Percentiles rank a stretch among this genome's conserved stretches.
Evolutionary conservation across 2,888 invertebrate genomes (phyloP).

Genomic region (Drosophila neonasuta): DNA sequence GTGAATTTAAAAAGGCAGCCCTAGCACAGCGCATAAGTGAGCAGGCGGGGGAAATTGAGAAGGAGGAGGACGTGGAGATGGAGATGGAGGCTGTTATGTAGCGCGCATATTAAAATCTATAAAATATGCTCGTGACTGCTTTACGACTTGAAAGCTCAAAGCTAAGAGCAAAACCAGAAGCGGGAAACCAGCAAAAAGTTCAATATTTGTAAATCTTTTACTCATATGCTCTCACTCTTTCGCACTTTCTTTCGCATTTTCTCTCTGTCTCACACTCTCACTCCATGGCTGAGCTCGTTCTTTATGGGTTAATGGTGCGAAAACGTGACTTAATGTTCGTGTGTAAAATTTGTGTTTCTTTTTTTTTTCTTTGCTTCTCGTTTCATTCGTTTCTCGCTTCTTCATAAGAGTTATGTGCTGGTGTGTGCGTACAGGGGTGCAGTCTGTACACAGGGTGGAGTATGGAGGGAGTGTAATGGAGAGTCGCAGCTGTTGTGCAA

Average conservation of each 20-base stretch:
- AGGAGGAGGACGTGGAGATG: neutral
- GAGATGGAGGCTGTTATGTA: conserved; percentile 56
- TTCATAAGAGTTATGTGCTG: conserved; percentile 64
- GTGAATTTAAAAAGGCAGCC: conserved; percentile 66
- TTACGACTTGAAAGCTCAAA: conserved; percentile 70
- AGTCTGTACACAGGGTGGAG: neutral
- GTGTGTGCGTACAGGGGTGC: conserved; percentile 40
- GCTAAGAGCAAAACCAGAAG: conserved; percentile 62
- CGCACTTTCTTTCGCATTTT: conserved; percentile 15
- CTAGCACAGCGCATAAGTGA: conserved; percentile 6
- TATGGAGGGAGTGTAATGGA: conserved; percentile 43
- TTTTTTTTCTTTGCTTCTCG: conserved; percentile 25
- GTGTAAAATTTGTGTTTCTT: conserved; percentile 66
- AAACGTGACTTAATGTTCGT: conserved; percentile 81
- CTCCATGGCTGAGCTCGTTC: conserved; percentile 49
- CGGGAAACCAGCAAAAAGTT: conserved; percentile 65
- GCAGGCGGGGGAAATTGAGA: conserved; percentile 18
- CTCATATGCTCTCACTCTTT: conserved; percentile 34
- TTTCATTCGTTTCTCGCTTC: conserved; percentile 42
- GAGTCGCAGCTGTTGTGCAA: conserved; percentile 73
- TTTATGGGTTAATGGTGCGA: conserved; percentile 81
- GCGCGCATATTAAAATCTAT: conserved; percentile 79
- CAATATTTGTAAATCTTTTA: conserved; percentile 78
- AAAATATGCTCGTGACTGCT: conserved; percentile 73
- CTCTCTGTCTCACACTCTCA: conserved; percentile 18